These are phyloP conservation scores for Labrus mixtus DNA, from an alignment of 2,113 vertebrate species.

Conservation along the genomic window DNA sequence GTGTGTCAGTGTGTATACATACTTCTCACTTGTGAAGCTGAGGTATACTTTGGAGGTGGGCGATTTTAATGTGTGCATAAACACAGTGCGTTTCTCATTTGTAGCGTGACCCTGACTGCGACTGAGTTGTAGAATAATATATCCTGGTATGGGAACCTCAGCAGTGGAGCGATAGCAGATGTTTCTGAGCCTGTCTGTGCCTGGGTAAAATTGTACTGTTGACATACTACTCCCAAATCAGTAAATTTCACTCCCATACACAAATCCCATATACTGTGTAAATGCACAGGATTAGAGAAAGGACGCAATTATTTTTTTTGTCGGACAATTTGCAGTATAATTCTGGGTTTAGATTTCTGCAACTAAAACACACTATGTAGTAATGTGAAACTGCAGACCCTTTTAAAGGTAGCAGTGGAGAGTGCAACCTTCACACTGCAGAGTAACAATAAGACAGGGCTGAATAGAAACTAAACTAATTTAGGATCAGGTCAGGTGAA, in stretches of 20 bases:
- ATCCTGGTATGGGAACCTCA: slow-evolving; percentile 11
- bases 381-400: not conserved
- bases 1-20: not conserved
- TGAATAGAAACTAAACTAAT: slow-evolving; percentile 47
- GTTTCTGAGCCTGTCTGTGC: not conserved
- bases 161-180: slow-evolving; percentile 12
- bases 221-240: not conserved
- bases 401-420: slow-evolving; percentile 9
- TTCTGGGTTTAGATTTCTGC: slow-evolving; percentile 30
- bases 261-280: not conserved
- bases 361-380: slow-evolving; percentile 10
- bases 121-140: slow-evolving; percentile 11
- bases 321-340: not conserved
- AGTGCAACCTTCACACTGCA: slow-evolving; percentile 34
- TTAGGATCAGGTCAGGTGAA: slow-evolving; percentile 47
- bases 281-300: slow-evolving; percentile 6
- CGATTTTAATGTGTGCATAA: not conserved
- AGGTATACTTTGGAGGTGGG: slow-evolving; percentile 2
- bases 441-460: slow-evolving; percentile 16
- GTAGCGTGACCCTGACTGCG: slow-evolving; percentile 8
- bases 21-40: not conserved
- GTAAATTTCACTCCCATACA: not conserved
- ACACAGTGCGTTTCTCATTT: slow-evolving; percentile 1
- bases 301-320: no score
- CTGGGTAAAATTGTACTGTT: slow-evolving; percentile 1